A percentile compares a stretch with the other conserved stretches of the same genome.
Evolutionary conservation across 1,140 invertebrate species (phyloP).

Genomic region (Coptotermes formosanus): DNA sequence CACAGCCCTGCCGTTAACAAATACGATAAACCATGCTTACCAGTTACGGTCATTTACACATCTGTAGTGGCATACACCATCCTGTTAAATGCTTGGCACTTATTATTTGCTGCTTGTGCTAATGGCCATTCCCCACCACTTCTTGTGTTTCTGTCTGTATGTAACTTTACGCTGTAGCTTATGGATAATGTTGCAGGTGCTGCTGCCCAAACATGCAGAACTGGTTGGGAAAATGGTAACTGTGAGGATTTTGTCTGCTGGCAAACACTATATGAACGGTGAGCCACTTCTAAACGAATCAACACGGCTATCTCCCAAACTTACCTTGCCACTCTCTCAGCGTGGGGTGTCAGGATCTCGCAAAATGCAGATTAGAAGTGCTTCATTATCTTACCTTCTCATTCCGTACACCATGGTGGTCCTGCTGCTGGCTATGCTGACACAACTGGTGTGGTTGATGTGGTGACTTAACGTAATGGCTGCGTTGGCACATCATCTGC

Average conservation of each 20-base stretch:
- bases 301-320: constrained; percentile 26
- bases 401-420: constrained; percentile 34
- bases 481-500: background rate
- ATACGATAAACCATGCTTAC: too few relatives aligned
- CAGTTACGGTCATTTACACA: too few relatives aligned
- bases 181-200: constrained; percentile 49
- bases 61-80: too few relatives aligned
- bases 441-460: constrained; percentile 38
- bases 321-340: constrained; percentile 30
- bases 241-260: constrained; percentile 72
- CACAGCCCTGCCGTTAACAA: too few relatives aligned
- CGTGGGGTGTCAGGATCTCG: constrained; percentile 33
- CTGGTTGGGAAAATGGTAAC: constrained; percentile 80
- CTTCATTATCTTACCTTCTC: background rate
- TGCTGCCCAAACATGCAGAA: constrained; percentile 74
- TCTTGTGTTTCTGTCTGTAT: too few relatives aligned
- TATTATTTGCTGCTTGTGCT: too few relatives aligned
- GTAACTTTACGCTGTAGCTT: too few relatives aligned
- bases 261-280: constrained; percentile 86
- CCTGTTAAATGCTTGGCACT: too few relatives aligned
- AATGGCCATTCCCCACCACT: too few relatives aligned
- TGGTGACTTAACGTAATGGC: background rate
- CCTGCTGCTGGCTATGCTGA: constrained; percentile 35
- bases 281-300: constrained; percentile 54
- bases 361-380: background rate